These are phyloP conservation scores for Onychostoma macrolepis DNA, from an alignment of 2,113 vertebrate genomes.

Conservation along the genomic window DNA sequence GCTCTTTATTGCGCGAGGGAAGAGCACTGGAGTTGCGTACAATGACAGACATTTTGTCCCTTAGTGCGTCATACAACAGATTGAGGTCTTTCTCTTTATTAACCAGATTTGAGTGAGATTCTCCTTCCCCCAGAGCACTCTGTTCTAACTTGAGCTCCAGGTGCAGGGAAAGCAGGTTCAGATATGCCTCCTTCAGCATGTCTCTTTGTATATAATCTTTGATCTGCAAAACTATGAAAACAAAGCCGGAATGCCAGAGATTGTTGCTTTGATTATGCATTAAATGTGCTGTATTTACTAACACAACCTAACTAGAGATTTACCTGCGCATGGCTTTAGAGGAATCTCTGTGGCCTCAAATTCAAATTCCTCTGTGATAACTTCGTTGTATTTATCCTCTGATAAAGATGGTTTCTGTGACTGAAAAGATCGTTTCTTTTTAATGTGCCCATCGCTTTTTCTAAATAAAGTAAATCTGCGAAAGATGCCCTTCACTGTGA, in stretches of 20 bases:
- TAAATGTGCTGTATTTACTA: neutral
- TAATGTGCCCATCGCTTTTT: neutral
- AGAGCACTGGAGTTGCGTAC: slow-evolving; percentile 67
- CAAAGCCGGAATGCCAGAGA: neutral
- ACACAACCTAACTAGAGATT: neutral
- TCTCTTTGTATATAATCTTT: slow-evolving; percentile 66
- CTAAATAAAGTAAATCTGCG: neutral
- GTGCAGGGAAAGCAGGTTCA: slow-evolving; percentile 70
- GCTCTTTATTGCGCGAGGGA: slow-evolving; percentile 59
- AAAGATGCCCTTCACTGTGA: neutral
- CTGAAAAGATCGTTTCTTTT: neutral
- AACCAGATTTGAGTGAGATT: slow-evolving; percentile 56
- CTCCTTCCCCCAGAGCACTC: neutral
- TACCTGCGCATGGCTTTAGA: slow-evolving; percentile 70
- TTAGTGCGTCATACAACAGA: slow-evolving; percentile 66
- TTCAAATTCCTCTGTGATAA: neutral
- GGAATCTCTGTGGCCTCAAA: slow-evolving; percentile 57
- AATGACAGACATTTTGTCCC: slow-evolving; percentile 63
- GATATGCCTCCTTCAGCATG: slow-evolving; percentile 71
- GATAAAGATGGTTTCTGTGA: neutral
- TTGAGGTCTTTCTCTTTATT: slow-evolving; percentile 73
- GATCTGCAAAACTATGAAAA: slow-evolving; percentile 41
- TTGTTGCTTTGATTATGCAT: neutral
- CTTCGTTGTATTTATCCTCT: neutral
- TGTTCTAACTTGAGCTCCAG: slow-evolving; percentile 66